Percentiles rank a stretch among this genome's conserved stretches.
phyloP scores from a whole-genome alignment of 2,797 vertebrate genomes.

The Apodemus agrarius region DNA sequence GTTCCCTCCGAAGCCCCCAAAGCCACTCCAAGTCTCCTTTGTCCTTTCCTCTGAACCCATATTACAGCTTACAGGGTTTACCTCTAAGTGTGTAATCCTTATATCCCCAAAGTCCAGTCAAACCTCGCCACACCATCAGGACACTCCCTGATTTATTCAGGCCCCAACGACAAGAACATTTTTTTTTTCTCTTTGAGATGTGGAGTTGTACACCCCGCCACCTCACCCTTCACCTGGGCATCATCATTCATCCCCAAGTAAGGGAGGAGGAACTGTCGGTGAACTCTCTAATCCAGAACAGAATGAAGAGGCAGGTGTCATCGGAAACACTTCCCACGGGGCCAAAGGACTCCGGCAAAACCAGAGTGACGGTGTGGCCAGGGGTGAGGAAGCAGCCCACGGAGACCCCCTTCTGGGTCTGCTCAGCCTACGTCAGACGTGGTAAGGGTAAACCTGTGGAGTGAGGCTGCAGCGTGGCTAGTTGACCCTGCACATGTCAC shows the following conservation, averaged over 20 bases:
- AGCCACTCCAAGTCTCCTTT: not conserved
- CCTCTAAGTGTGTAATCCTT: not conserved
- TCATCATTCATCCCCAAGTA: not conserved
- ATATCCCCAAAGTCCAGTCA: not conserved
- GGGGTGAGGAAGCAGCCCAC: not conserved
- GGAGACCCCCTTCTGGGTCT: not conserved
- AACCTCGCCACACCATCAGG: too few species aligned
- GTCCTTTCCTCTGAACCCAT: not conserved
- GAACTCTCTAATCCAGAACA: not conserved
- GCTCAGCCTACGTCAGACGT: accelerated
- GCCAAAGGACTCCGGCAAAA: not conserved
- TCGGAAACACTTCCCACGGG: not conserved
- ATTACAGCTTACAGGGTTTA: not conserved
- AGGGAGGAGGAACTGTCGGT: not conserved
- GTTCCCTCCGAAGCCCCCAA: not conserved
- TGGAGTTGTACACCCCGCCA: not conserved
- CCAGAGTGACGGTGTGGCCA: not conserved
- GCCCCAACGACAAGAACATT: not conserved
- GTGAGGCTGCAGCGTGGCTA: not conserved
- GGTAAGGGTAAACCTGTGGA: accelerated
- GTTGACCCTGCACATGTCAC: not conserved
- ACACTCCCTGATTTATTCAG: not conserved
- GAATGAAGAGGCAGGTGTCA: not conserved
- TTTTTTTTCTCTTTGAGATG: not conserved
- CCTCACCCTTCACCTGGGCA: not conserved